phyloP scores from a whole-genome alignment of 2,888 invertebrate species.

The Tethea ocularis region DNA sequence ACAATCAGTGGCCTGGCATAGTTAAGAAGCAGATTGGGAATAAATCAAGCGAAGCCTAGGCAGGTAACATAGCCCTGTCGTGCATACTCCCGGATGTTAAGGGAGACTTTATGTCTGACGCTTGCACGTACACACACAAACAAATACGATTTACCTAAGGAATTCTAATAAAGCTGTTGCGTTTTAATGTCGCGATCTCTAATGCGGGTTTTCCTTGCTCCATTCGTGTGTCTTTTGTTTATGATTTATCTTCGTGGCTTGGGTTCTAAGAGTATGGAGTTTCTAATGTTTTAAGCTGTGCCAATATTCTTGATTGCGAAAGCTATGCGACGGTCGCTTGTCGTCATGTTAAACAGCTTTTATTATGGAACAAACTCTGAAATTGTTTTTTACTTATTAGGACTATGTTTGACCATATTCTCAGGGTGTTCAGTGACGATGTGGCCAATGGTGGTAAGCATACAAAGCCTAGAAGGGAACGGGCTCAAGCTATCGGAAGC shows the following conservation, averaged over 20 bases:
- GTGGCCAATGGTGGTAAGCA: too few species aligned
- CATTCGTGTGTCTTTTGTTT: conserved; percentile 25
- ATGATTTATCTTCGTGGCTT: conserved; percentile 10
- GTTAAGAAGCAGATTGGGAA: conserved; percentile 1
- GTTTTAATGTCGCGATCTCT: conserved; percentile 33
- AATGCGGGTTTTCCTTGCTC: conserved; percentile 26
- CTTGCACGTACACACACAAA: conserved; percentile 13
- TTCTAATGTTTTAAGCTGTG: neutral
- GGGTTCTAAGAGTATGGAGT: neutral
- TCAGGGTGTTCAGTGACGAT: too few species aligned
- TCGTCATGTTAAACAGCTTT: too few species aligned
- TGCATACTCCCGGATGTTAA: conserved; percentile 5
- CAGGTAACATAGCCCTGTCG: neutral
- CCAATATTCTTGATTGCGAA: neutral
- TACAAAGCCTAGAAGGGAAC: too few species aligned
- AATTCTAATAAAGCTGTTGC: conserved; percentile 32
- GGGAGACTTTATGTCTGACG: conserved; percentile 3
- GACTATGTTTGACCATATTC: too few species aligned
- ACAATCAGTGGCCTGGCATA: neutral
- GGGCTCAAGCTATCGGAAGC: too few species aligned
- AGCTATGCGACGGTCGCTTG: too few species aligned
- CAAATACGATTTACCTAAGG: conserved; percentile 28
- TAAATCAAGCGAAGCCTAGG: neutral
- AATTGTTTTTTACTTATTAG: too few species aligned
- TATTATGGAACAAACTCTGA: too few species aligned